Base-by-base conservation (phyloP, 1,140 invertebrate species). In the Pectinophora gossypiella region DNA sequence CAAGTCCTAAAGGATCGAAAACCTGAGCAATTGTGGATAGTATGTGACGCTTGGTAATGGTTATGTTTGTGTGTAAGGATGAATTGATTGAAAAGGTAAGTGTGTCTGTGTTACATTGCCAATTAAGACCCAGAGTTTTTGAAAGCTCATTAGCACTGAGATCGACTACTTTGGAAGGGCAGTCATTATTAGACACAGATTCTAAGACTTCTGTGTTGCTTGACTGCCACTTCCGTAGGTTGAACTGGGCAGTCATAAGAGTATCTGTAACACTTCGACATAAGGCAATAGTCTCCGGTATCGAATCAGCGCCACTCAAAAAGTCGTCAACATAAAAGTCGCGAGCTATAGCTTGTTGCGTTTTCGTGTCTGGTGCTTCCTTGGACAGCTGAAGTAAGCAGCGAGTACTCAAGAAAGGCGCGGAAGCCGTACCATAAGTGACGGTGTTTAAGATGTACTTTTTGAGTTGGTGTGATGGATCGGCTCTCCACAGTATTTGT, bases 251-350 rank as follows among this genome's bases (percentile, higher is more conserved):
- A 19, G 19, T 23, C 16, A 2, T 4, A 3, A 22, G 18, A n/a
- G 6, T 22, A 2, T 21, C 13, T 23, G 6, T 27, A 13, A 22
- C 45, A 16, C 10, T 13, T 13, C 16, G 3, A 23, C 53, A 52
- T 15, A 60, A 3, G 6, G 27, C 12, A 23, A 56, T 16, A 16
- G 13, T 16, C 38, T 59, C 42, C 23, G 13, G 7, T 15, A 36
- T 13, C n/a, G 56, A 48, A 7, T 51, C 12, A 21, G 32, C 60
- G 19, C 85, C 81, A 18, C 71, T 67, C 1, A 89, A 50, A 13
- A 81, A 48, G 61, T 90, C 86, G 51, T 90, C 88, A 2, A 88
- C 72, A 55, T 88, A 90, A 50, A 84, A 84, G 54, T 84, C 72
- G 15, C 56, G 62, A 19, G 20, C 15, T 13, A 85, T 70, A 12